Evolutionary conservation across 2,113 vertebrate genomes (phyloP).

Genomic region (Myxocyprinus asiaticus): DNA sequence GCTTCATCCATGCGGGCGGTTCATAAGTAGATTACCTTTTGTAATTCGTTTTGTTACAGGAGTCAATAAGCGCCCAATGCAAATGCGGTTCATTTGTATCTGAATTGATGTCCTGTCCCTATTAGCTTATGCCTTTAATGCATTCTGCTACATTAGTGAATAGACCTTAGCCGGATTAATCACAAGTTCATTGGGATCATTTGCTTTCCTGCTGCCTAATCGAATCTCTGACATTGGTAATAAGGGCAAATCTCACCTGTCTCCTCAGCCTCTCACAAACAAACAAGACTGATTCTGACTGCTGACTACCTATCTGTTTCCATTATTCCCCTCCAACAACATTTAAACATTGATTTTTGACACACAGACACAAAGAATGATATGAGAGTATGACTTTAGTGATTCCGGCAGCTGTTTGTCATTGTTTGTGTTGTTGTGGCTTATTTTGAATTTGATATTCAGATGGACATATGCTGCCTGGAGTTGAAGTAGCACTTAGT

Average conservation of each 20-base stretch:
- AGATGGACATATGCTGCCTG: slow-evolving; percentile 40
- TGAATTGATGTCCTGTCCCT: slow-evolving; percentile 99
- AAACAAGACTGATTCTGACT: slow-evolving; percentile 69
- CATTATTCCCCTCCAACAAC: slow-evolving; percentile 55
- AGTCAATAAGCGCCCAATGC: slow-evolving; percentile 94
- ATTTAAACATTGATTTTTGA: slow-evolving; percentile 53
- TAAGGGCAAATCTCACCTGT: slow-evolving; percentile 85
- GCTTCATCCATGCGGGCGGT: slow-evolving; percentile 79
- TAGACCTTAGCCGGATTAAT: slow-evolving; percentile 95
- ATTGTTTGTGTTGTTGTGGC: slow-evolving; percentile 22
- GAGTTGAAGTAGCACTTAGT: slow-evolving; percentile 48
- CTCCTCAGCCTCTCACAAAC: slow-evolving; percentile 73
- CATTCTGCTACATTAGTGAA: slow-evolving; percentile 95
- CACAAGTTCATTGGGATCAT: slow-evolving; percentile 96
- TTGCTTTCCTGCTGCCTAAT: slow-evolving; percentile 85
- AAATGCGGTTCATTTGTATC: slow-evolving; percentile 99
- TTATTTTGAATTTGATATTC: slow-evolving; percentile 45
- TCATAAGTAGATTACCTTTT: slow-evolving; percentile 94
- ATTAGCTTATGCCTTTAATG: slow-evolving; percentile 99
- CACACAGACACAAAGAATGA: slow-evolving; percentile 33
- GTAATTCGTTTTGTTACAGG: slow-evolving; percentile 92
- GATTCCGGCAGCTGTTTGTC: slow-evolving; percentile 35
- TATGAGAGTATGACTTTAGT: slow-evolving; percentile 40
- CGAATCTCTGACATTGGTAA: slow-evolving; percentile 92
- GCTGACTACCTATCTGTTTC: slow-evolving; percentile 53